Evolutionary conservation across 2,113 vertebrate species (phyloP).

Genomic region (Tringa solitaria): DNA sequence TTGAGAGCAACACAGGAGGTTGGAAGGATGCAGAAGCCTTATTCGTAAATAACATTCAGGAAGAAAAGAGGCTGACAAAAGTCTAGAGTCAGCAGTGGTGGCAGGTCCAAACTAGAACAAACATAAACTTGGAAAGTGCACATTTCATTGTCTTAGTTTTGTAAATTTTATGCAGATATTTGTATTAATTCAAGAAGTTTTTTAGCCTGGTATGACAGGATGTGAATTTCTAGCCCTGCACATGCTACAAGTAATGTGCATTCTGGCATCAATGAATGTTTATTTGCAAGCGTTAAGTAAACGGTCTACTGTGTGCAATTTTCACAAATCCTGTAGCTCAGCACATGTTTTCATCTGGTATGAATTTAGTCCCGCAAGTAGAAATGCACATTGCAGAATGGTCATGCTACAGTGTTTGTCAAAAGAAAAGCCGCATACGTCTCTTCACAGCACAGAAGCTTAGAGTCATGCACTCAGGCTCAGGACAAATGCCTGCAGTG

Average conservation of each 20-base stretch:
- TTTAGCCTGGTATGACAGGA: not conserved
- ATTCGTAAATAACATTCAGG: not conserved
- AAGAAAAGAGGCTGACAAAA: not conserved
- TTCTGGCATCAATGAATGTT: not conserved
- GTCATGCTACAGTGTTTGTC: not conserved
- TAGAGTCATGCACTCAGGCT: not conserved
- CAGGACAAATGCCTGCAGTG: not conserved
- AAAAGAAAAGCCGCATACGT: not conserved
- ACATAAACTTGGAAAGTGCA: not conserved
- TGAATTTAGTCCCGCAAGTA: not conserved
- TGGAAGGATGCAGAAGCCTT: not conserved
- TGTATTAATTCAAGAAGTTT: not conserved
- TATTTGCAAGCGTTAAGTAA: not conserved
- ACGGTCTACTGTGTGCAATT: not conserved
- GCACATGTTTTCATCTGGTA: not conserved
- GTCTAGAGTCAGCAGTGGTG: not conserved
- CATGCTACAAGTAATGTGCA: not conserved
- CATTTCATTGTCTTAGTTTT: not conserved
- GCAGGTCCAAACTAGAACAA: not conserved
- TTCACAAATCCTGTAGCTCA: not conserved
- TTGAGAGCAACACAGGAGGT: not conserved
- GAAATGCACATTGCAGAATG: not conserved
- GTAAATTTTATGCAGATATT: not conserved
- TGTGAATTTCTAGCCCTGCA: not conserved
- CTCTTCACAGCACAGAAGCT: not conserved